Conservation (phyloP, 2,888 invertebrate genomes). For the Mythimna pallens region DNA sequence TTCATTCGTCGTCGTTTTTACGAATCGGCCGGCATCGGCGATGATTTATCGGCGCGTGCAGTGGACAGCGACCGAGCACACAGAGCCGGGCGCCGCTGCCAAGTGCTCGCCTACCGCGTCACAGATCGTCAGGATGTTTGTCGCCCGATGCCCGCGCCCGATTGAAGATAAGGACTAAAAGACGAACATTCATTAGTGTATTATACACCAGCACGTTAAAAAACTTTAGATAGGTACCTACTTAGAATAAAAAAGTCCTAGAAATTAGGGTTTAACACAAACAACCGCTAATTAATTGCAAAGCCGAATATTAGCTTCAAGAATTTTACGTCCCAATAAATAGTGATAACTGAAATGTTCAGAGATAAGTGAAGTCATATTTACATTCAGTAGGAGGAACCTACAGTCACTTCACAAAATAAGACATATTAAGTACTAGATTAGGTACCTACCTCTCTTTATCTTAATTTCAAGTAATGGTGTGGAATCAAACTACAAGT, state of each 20-base stretch:
- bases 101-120: background rate
- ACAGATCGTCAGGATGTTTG: too few relatives aligned
- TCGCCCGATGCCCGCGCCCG: too few relatives aligned
- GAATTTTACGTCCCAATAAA: too few relatives aligned
- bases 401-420: background rate
- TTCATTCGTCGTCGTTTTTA: constrained; percentile 77
- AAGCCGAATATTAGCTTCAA: background rate
- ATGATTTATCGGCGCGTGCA: constrained; percentile 66
- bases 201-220: too few relatives aligned
- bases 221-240: too few relatives aligned
- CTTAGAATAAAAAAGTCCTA: too few relatives aligned
- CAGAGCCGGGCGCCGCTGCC: background rate
- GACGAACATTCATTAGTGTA: background rate
- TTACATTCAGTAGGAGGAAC: background rate
- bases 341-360: background rate
- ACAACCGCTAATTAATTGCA: background rate
- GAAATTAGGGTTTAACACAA: background rate
- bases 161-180: background rate
- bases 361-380: background rate
- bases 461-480: constrained; percentile 5
- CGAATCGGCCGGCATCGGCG: constrained; percentile 62
- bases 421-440: background rate
- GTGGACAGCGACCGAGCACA: constrained; percentile 21
- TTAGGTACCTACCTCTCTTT: background rate
- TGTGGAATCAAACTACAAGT: constrained; percentile 14